Conservation (phyloP, 2,888 invertebrate species). For the Tenthredo scrophulariae region DNA sequence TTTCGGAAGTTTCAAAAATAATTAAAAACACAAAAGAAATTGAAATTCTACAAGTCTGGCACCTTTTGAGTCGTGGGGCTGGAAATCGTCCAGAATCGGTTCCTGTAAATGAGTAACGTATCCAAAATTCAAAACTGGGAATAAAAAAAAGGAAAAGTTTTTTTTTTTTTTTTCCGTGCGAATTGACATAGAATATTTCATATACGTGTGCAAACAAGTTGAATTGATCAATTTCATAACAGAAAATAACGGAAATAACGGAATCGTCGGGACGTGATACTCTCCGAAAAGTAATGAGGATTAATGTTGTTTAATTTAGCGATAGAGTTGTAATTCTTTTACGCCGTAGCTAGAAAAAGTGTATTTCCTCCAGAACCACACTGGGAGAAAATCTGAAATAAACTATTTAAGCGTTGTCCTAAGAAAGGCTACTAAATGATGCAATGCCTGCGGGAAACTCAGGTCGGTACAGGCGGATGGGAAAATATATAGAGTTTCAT, state of each 20-base stretch:
- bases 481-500: neutral
- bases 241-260: neutral
- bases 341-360: neutral
- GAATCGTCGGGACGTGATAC: neutral
- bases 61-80: too few relatives aligned
- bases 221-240: slow-evolving; percentile 1
- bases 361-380: neutral
- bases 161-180: too few relatives aligned
- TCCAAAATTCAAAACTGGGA: too few relatives aligned
- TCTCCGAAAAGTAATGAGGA: neutral
- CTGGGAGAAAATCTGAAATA: slow-evolving; percentile 32
- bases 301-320: neutral
- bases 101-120: too few relatives aligned
- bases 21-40: too few relatives aligned
- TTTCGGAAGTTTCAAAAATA: too few relatives aligned
- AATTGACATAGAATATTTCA: too few relatives aligned
- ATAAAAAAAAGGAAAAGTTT: too few relatives aligned
- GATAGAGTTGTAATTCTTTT: neutral
- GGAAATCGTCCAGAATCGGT: too few relatives aligned
- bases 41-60: too few relatives aligned
- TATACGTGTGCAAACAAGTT: neutral
- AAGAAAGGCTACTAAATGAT: slow-evolving; percentile 47
- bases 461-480: neutral
- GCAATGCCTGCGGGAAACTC: slow-evolving; percentile 40
- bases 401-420: slow-evolving; percentile 42